Base-by-base conservation (phyloP, 2,888 invertebrate species). In the Hemaris fuciformis region DNA sequence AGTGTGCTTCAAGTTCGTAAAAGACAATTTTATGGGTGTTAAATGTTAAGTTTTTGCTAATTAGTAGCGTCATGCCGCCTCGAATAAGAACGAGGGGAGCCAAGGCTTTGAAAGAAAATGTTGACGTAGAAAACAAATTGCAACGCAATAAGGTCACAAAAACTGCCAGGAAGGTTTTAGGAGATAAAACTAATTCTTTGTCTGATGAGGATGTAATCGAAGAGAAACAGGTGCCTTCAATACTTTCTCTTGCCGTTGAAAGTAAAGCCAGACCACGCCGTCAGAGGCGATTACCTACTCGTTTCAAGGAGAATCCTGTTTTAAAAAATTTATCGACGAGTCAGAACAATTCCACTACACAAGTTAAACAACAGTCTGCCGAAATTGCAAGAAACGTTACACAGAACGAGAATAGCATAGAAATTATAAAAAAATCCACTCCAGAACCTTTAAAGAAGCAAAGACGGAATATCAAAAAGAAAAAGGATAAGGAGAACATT, bases 171-270 rank as follows among this genome's bases (percentile, higher is more conserved):
- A 88, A 84, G 72, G 84, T 83, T 59, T 76, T 91, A 66, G 82
- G 84, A 0, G 90, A 91, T 66, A 90, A 89, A 80, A 91, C 90
- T 0, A 91, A 90, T 66, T 90, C 91, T 0, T 84, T 88, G 10
- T 90, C 90, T 1, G 91, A 90, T 70, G 77, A 82, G 64, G 62
- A 68, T 25, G 25, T n/a, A 60, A 60, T 6, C 4, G 41, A 60
- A 48, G 62, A 64, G 1, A 74, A 68, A 45, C 72, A 73, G 64
- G 46, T 58, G 13, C 46, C 62, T 8, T 69, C 66, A 62, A 79
- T 77, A 66, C 61, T 61, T 31, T 53, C 59, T 6, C 8, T 45
- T 48, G 45, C 7, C 48, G 65, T 59, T 43, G 41, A 57, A 31
- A 60, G 45, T 41, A 67, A 62, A 41, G 61, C 58, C 23, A 77